These are phyloP conservation scores for Pterophyllum scalare DNA, from an alignment of 2,113 vertebrate genomes.

Conservation along the genomic window DNA sequence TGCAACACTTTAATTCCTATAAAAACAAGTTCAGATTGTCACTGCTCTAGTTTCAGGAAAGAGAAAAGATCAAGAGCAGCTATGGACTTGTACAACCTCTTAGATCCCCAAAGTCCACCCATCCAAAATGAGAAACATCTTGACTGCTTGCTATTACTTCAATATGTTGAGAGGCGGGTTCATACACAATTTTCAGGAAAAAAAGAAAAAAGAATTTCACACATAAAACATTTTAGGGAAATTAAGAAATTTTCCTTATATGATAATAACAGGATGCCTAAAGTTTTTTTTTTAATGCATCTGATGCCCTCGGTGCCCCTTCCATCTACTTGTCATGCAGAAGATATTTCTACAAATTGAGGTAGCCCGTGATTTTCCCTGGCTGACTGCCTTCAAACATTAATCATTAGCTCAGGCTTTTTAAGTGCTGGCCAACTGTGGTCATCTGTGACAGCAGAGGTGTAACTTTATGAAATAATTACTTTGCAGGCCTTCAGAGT, in stretches of 20 bases:
- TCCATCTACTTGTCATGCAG: conserved; percentile 43
- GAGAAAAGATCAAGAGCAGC: background rate
- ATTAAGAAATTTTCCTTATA: background rate
- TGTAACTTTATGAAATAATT: conserved; percentile 82
- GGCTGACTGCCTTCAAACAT: conserved; percentile 57
- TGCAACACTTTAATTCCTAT: accelerated
- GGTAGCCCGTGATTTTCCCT: conserved; percentile 52
- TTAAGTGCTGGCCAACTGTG: conserved; percentile 69
- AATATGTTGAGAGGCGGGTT: background rate
- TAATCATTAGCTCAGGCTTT: conserved; percentile 69
- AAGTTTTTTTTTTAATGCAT: conserved; percentile 22
- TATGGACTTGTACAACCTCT: background rate
- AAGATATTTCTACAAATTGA: conserved; percentile 56
- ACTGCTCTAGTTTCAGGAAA: background rate
- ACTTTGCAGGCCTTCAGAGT: conserved; percentile 70
- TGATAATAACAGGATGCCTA: conserved; percentile 17
- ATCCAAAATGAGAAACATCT: conserved; percentile 8
- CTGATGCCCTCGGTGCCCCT: conserved; percentile 19
- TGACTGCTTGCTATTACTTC: background rate
- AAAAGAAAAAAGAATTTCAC: background rate
- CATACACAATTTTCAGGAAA: background rate
- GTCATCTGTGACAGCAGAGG: conserved; percentile 70
- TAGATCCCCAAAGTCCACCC: background rate
- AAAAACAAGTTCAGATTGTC: background rate
- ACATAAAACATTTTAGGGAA: background rate